A percentile compares a stretch with the other conserved stretches of the same genome.
phyloP scores from a whole-genome alignment of 2,888 invertebrate species.

The Microplitis manilae region DNA sequence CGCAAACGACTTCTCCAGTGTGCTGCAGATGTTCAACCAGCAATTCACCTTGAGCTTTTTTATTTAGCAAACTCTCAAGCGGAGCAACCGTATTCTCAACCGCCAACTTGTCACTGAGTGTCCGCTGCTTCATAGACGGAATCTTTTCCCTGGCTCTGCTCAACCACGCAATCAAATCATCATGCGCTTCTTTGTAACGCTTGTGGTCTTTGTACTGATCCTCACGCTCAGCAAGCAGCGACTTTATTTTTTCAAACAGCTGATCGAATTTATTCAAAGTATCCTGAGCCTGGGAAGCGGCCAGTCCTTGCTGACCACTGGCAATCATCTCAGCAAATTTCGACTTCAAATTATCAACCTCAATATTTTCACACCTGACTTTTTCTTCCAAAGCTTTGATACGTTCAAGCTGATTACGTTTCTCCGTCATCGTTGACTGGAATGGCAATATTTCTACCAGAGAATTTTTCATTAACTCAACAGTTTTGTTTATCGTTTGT shows the following conservation, averaged over 20 bases:
- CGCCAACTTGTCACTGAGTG: slow-evolving; percentile 88
- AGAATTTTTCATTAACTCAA: slow-evolving; percentile 83
- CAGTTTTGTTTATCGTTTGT: slow-evolving; percentile 86
- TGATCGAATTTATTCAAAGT: slow-evolving; percentile 87
- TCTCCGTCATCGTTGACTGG: slow-evolving; percentile 88
- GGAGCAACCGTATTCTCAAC: slow-evolving; percentile 91
- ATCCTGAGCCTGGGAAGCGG: slow-evolving; percentile 87
- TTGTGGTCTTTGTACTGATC: slow-evolving; percentile 91
- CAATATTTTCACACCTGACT: slow-evolving; percentile 89
- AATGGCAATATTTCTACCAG: slow-evolving; percentile 82
- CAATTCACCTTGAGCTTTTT: slow-evolving; percentile 91
- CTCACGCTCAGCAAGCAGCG: slow-evolving; percentile 82
- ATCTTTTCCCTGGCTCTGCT: slow-evolving; percentile 90
- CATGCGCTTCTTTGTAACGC: slow-evolving; percentile 91
- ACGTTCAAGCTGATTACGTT: slow-evolving; percentile 87
- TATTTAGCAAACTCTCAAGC: slow-evolving; percentile 88
- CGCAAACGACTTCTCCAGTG: slow-evolving; percentile 88
- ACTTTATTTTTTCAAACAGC: slow-evolving; percentile 82
- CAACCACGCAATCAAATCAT: slow-evolving; percentile 91
- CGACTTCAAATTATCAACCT: slow-evolving; percentile 88
- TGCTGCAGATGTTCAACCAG: slow-evolving; percentile 89
- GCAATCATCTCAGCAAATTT: slow-evolving; percentile 90
- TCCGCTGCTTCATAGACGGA: slow-evolving; percentile 87
- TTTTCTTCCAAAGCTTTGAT: slow-evolving; percentile 90
- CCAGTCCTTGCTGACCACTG: slow-evolving; percentile 87